Evolutionary conservation across 2,113 vertebrate species (phyloP).

Genomic region (Synchiropus splendidus): DNA sequence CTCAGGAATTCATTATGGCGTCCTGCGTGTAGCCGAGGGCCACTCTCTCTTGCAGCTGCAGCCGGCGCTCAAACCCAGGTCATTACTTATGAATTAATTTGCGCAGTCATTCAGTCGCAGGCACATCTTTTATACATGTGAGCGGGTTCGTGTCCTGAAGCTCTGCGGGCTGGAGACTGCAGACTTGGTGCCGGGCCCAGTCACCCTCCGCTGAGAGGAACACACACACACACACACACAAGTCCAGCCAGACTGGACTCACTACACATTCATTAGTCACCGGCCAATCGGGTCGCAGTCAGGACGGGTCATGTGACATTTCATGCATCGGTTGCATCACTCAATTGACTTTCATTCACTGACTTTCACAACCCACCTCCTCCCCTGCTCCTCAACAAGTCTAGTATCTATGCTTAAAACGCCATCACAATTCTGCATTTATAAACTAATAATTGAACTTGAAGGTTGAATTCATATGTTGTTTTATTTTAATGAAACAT

Average conservation of each 20-base stretch:
- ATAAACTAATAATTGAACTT: no score
- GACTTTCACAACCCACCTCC: no score
- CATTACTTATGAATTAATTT: constrained; percentile 71
- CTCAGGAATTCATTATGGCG: constrained; percentile 67
- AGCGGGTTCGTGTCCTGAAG: constrained; percentile 61
- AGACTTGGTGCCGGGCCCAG: constrained; percentile 43
- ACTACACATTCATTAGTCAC: constrained; percentile 50
- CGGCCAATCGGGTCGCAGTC: constrained; percentile 2
- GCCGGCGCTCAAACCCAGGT: constrained; percentile 56
- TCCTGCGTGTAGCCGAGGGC: constrained; percentile 51
- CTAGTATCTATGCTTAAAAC: no score
- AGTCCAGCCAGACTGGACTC: constrained; percentile 41
- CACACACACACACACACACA: constrained; percentile 25
- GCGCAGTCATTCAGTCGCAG: constrained; percentile 60
- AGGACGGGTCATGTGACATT: no score
- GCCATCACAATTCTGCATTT: no score
- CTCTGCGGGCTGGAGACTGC: constrained; percentile 47
- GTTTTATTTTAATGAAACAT: no score
- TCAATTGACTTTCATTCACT: no score
- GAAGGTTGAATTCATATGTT: no score
- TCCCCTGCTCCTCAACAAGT: no score
- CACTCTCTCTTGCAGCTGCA: constrained; percentile 42
- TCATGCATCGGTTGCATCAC: no score
- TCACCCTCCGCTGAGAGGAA: constrained; percentile 25
- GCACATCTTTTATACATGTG: constrained; percentile 65